Evolutionary conservation across 2,113 vertebrate species (phyloP).

Genomic region (Carettochelys insculpta): DNA sequence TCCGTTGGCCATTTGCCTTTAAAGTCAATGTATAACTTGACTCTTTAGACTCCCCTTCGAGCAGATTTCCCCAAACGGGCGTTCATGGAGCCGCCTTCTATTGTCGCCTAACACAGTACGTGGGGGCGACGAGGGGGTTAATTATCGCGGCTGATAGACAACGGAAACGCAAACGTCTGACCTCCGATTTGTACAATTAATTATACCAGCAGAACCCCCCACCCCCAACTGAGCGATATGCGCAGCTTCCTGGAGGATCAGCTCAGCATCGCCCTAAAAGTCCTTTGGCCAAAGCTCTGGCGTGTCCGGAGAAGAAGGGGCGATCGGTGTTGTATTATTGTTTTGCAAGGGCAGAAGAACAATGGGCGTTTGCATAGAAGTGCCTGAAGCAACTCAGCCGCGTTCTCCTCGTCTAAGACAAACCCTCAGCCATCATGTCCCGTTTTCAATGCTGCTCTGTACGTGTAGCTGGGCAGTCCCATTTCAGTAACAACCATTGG

Average conservation of each 20-base stretch:
- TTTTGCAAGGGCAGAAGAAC: not conserved
- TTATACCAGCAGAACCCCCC: constrained; percentile 38
- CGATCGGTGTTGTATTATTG: not conserved
- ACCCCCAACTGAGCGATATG: constrained; percentile 42
- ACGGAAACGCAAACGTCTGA: constrained; percentile 56
- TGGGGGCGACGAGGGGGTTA: constrained; percentile 42
- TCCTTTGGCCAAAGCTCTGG: not conserved
- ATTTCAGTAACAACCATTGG: too few relatives aligned
- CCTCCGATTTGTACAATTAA: constrained; percentile 64
- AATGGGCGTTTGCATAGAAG: not conserved
- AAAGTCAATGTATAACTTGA: not conserved
- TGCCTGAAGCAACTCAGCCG: not conserved
- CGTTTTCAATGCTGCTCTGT: not conserved
- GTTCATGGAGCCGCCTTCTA: not conserved
- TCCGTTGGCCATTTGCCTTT: not conserved
- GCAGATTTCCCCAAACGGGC: not conserved
- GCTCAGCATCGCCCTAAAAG: constrained; percentile 4
- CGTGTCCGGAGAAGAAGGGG: constrained; percentile 26
- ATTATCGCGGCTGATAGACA: constrained; percentile 63
- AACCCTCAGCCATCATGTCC: not conserved
- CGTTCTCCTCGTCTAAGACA: not conserved
- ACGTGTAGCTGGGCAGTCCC: not conserved
- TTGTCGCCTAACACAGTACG: constrained; percentile 10
- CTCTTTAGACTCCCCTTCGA: not conserved
- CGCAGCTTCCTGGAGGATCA: constrained; percentile 57